phyloP scores from a whole-genome alignment of 2,113 vertebrate species.

The Eulacestoma nigropectus region DNA sequence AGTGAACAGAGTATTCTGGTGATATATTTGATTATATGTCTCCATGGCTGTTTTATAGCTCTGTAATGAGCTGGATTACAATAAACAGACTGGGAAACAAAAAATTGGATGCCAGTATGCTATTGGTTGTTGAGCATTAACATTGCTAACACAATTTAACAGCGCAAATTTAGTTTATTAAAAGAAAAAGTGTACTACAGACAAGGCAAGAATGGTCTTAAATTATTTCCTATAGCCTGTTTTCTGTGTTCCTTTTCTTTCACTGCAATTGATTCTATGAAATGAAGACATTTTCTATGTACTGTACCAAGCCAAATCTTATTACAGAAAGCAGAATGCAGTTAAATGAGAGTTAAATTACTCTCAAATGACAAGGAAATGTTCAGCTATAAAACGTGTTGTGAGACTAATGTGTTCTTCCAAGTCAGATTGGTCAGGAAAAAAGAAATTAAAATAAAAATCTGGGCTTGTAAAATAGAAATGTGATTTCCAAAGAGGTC shows the following conservation, averaged over 20 bases:
- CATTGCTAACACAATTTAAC: neutral
- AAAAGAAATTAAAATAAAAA: neutral
- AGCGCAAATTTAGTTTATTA: neutral
- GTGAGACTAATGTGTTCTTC: neutral
- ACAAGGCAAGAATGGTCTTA: neutral
- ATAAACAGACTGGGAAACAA: neutral
- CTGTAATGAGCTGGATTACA: neutral
- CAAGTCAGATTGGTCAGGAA: neutral
- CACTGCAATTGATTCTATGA: neutral
- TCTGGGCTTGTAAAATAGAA: neutral
- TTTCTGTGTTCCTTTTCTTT: neutral
- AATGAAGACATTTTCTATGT: neutral
- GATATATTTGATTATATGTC: neutral
- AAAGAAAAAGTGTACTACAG: neutral
- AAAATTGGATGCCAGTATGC: neutral
- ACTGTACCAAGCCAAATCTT: conserved; percentile 8
- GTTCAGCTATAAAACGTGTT: neutral
- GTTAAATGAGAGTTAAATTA: conserved; percentile 26
- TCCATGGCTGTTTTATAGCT: neutral
- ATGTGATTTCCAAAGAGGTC: neutral
- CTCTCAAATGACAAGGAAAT: neutral
- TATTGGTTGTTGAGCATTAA: neutral
- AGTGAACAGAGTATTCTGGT: neutral
- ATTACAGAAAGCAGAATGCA: conserved; percentile 18
- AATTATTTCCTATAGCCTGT: neutral